Conservation (phyloP, 2,888 invertebrate species). For the Cheilosia vernalis region DNA sequence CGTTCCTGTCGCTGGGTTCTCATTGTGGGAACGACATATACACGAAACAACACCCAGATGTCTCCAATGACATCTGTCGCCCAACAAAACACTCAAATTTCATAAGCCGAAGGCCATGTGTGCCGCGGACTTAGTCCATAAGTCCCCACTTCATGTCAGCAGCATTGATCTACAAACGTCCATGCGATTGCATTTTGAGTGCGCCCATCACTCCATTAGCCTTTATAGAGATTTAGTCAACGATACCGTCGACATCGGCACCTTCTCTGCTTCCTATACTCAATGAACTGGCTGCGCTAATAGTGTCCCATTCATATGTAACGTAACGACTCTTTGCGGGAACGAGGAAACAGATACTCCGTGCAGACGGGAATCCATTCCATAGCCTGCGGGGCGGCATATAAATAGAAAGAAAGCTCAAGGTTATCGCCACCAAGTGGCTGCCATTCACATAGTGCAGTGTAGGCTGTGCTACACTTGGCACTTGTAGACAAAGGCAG, state of each 20-base stretch:
- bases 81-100: slow-evolving; percentile 1
- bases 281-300: slow-evolving; percentile 51
- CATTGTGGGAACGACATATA: background rate
- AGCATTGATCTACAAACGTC: slow-evolving; percentile 8
- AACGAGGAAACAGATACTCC: slow-evolving; percentile 38
- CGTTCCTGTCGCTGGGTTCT: background rate
- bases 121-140: slow-evolving; percentile 1
- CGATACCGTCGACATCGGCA: slow-evolving; percentile 10
- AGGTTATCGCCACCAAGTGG: slow-evolving; percentile 48
- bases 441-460: slow-evolving; percentile 1
- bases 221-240: background rate
- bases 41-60: background rate
- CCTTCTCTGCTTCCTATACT: slow-evolving; percentile 25
- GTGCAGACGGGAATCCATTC: slow-evolving; percentile 4
- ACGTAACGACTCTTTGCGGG: slow-evolving; percentile 31
- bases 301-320: slow-evolving; percentile 60
- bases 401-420: slow-evolving; percentile 51
- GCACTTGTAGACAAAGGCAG: slow-evolving; percentile 6
- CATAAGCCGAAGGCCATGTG: slow-evolving; percentile 26
- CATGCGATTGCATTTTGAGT: background rate
- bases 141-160: slow-evolving; percentile 1
- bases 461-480: slow-evolving; percentile 18
- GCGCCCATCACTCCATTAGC: slow-evolving; percentile 9
- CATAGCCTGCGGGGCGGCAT: slow-evolving; percentile 17
- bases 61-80: slow-evolving; percentile 10